Percentiles rank a stretch among this genome's conserved stretches.
These are phyloP conservation scores for Coreius guichenoti DNA, from an alignment of 2,797 vertebrate genomes.

Conservation along the genomic window DNA sequence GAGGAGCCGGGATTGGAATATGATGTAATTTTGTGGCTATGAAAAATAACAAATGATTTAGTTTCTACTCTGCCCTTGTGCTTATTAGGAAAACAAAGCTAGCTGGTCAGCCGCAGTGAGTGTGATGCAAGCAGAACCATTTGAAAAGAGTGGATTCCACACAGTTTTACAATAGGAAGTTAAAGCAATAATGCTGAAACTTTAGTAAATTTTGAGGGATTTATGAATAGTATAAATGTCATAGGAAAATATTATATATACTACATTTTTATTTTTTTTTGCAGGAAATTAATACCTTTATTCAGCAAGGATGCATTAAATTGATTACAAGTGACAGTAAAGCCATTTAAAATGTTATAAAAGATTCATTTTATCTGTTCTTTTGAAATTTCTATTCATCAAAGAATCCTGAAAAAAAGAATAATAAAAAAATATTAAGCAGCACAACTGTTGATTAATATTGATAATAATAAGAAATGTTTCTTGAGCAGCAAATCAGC, in stretches of 20 bases:
- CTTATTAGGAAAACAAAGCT: background rate
- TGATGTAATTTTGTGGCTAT: background rate
- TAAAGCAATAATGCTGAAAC: slow-evolving; percentile 32
- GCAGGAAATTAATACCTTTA: background rate
- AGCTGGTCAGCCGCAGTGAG: background rate
- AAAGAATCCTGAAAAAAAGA: no score
- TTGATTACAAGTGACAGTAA: background rate
- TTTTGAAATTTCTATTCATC: background rate
- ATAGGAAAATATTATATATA: background rate
- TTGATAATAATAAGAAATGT: no score
- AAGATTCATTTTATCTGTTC: background rate
- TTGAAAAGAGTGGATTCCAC: background rate
- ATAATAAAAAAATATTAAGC: no score
- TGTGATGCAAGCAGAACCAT: background rate
- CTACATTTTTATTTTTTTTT: background rate
- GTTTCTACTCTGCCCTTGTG: background rate
- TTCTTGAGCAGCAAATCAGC: no score
- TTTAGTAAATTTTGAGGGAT: background rate
- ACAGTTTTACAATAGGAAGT: slow-evolving; percentile 35
- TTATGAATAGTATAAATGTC: background rate
- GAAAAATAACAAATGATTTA: background rate
- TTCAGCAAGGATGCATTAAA: background rate
- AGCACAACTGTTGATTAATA: no score
- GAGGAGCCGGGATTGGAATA: slow-evolving; percentile 6
- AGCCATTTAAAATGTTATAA: background rate